Conservation (phyloP, 2,797 vertebrate species). For the Mionectes olivaceus region DNA sequence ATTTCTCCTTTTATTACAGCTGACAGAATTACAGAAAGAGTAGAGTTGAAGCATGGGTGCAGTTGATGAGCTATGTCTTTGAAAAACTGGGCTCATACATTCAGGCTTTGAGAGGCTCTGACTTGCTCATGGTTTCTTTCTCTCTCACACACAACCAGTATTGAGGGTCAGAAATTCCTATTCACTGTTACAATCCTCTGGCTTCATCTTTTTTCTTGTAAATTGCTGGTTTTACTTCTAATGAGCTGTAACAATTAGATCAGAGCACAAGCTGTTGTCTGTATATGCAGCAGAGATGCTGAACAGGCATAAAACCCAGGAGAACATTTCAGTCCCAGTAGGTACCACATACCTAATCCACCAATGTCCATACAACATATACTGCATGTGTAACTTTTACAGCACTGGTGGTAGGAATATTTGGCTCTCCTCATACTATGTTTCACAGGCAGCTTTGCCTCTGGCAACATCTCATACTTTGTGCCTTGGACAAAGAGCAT, state of each 20-base stretch:
- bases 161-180: neutral
- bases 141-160: neutral
- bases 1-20: neutral
- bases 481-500: neutral
- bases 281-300: neutral
- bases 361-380: neutral
- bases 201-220: neutral
- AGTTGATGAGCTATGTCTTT: neutral
- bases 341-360: neutral
- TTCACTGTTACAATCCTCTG: neutral
- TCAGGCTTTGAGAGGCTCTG: neutral
- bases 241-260: neutral
- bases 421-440: neutral
- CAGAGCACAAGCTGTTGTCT: neutral
- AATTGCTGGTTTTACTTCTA: neutral
- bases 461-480: neutral
- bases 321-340: neutral
- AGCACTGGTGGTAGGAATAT: neutral
- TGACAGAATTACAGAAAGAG: neutral
- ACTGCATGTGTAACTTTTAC: neutral
- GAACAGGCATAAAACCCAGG: neutral
- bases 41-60: neutral
- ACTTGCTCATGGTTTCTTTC: neutral
- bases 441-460: neutral
- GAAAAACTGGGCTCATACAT: neutral